Evolutionary conservation across 1,140 invertebrate genomes (phyloP).

Genomic region (Ptiloglossa arizonensis): DNA sequence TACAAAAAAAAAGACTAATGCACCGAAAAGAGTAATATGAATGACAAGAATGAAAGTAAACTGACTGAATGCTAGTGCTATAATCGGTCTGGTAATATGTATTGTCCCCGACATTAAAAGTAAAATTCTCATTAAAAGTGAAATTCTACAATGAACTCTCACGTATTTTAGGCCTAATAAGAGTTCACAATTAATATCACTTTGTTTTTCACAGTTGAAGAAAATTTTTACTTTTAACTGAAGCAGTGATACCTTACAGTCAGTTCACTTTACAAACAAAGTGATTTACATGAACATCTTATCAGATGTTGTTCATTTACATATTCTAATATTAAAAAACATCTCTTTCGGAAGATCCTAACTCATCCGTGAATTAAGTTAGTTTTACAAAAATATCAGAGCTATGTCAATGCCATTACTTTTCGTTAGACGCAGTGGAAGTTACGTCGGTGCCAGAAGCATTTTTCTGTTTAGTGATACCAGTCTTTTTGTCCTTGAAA

Average conservation of each 20-base stretch:
- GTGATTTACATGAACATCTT: too few relatives aligned
- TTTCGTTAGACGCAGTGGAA: constrained; percentile 57
- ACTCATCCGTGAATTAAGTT: constrained; percentile 8
- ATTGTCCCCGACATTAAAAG: neutral
- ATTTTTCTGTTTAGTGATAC: constrained; percentile 60
- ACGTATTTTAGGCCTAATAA: neutral
- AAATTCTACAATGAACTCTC: neutral
- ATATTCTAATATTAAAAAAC: constrained; percentile 13
- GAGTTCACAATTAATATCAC: neutral
- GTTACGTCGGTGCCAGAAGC: constrained; percentile 14
- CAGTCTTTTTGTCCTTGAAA: constrained; percentile 70
- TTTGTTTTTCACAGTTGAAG: neutral
- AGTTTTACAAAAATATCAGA: constrained; percentile 29
- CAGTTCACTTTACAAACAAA: neutral
- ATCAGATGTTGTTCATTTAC: neutral
- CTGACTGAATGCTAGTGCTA: neutral
- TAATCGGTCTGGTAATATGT: neutral
- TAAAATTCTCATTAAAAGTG: constrained; percentile 11
- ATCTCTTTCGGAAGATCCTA: constrained; percentile 6
- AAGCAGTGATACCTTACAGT: neutral
- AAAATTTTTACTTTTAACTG: constrained; percentile 1
- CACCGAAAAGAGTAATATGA: constrained; percentile 12
- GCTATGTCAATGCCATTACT: constrained; percentile 30
- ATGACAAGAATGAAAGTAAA: constrained; percentile 12
- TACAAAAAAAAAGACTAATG: constrained; percentile 23